Conservation (phyloP, 2,113 vertebrate genomes). For the Excalfactoria chinensis region DNA sequence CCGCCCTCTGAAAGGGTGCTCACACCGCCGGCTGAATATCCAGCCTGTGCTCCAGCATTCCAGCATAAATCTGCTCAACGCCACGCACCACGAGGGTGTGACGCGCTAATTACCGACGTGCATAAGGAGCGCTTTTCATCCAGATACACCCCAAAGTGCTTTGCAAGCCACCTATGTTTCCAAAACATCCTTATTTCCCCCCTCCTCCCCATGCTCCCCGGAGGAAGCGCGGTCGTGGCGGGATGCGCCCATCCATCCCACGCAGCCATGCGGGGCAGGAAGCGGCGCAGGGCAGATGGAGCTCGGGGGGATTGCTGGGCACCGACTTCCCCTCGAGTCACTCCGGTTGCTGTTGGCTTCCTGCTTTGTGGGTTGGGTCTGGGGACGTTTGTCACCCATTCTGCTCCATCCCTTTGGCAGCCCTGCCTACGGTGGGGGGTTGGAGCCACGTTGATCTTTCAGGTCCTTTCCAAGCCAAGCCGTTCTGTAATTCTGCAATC, state of each 20-base stretch:
- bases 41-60: conserved; percentile 51
- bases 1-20: conserved; percentile 33
- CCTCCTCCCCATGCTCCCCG: background rate
- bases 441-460: too few species aligned
- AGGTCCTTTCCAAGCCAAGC: too few species aligned
- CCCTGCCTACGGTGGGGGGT: too few species aligned
- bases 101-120: background rate
- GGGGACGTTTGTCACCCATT: accelerated
- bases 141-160: conserved; percentile 24
- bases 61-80: conserved; percentile 39
- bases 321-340: conserved; percentile 31
- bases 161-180: conserved; percentile 55
- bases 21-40: conserved; percentile 41
- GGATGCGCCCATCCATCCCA: background rate
- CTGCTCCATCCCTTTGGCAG: background rate
- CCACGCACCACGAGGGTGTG: background rate
- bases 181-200: conserved; percentile 4
- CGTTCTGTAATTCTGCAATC: background rate
- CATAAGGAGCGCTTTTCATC: conserved; percentile 46
- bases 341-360: background rate
- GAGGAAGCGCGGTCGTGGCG: background rate
- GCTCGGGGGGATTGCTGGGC: conserved; percentile 24
- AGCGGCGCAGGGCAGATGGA: background rate
- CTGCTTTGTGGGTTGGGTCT: background rate
- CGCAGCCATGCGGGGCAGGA: background rate